Evolutionary conservation across 2,888 invertebrate species (phyloP).

Genomic region (Dichetophora obliterata): DNA sequence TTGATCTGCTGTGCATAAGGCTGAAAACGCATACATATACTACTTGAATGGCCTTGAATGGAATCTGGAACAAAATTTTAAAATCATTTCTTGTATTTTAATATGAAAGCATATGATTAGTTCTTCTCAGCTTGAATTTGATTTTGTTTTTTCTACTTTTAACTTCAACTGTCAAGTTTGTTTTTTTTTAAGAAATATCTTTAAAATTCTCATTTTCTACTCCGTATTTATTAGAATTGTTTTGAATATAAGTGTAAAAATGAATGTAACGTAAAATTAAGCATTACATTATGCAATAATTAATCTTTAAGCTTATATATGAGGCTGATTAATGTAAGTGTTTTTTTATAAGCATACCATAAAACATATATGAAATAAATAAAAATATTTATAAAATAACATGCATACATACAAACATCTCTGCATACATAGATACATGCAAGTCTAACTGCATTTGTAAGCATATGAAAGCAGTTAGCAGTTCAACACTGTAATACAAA

Average conservation of each 20-base stretch:
- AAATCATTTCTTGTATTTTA: not conserved
- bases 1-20: too few relatives aligned
- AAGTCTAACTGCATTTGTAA: constrained; percentile 31
- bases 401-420: constrained; percentile 34
- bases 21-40: too few relatives aligned
- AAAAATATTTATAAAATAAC: too few relatives aligned
- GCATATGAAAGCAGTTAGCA: not conserved
- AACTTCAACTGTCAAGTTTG: not conserved
- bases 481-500: constrained; percentile 31
- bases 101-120: not conserved
- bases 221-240: not conserved
- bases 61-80: too few relatives aligned
- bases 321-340: constrained; percentile 55
- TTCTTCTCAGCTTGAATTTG: too few relatives aligned
- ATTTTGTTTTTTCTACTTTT: not conserved
- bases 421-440: constrained; percentile 45
- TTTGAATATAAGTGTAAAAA: not conserved
- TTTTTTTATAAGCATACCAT: constrained; percentile 8
- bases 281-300: constrained; percentile 45
- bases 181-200: not conserved
- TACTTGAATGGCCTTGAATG: too few relatives aligned
- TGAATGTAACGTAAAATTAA: constrained; percentile 22
- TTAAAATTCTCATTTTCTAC: too few relatives aligned
- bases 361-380: not conserved
- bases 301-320: constrained; percentile 55